phyloP scores from a whole-genome alignment of 2,888 invertebrate species.

The Linnaemya vulpina region DNA sequence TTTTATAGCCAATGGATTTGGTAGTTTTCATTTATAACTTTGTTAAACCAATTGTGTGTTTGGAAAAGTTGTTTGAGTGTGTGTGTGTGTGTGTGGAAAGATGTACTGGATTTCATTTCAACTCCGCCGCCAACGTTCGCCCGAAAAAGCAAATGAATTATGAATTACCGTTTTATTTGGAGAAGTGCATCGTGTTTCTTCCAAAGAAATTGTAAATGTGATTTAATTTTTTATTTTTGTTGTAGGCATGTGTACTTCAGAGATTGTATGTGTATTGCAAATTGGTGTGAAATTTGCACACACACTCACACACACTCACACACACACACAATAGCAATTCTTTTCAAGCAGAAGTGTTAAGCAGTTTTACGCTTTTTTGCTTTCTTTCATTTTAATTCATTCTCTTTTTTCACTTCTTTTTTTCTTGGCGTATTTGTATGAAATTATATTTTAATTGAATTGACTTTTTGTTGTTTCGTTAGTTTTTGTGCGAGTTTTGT shows the following conservation, averaged over 20 bases:
- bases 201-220: slow-evolving; percentile 24
- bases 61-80: slow-evolving; percentile 1
- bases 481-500: slow-evolving; percentile 26
- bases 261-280: slow-evolving; percentile 3
- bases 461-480: slow-evolving; percentile 58
- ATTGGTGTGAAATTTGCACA: slow-evolving; percentile 59
- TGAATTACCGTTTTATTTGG: slow-evolving; percentile 67
- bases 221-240: too few relatives aligned
- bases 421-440: slow-evolving; percentile 42
- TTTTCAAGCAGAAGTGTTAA: slow-evolving; percentile 73
- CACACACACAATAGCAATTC: slow-evolving; percentile 51
- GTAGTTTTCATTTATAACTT: slow-evolving; percentile 53
- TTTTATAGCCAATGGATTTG: slow-evolving; percentile 68
- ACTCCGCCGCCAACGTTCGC: slow-evolving; percentile 69
- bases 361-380: slow-evolving; percentile 75
- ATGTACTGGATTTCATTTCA: slow-evolving; percentile 53
- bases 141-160: slow-evolving; percentile 67
- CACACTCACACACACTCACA: too few relatives aligned
- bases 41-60: slow-evolving; percentile 52
- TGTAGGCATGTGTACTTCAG: not conserved
- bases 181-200: slow-evolving; percentile 47
- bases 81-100: not conserved
- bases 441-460: slow-evolving; percentile 70
- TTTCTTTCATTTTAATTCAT: slow-evolving; percentile 52
- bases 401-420: slow-evolving; percentile 20